Evolutionary conservation across 23 tunicate genomes (phyloP).

Genomic region (Oikopleura vanhoeffeni): DNA sequence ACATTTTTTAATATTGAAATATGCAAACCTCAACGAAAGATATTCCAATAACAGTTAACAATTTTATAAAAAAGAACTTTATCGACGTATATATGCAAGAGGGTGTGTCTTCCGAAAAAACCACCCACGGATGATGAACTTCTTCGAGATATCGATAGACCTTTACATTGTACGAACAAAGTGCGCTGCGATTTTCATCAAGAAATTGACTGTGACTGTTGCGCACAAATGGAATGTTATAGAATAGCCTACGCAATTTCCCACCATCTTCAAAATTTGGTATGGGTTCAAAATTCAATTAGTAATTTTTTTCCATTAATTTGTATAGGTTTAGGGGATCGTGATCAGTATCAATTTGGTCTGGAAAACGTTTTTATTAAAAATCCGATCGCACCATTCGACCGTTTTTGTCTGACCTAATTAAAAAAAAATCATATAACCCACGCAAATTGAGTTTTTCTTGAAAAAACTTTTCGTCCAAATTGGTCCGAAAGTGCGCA

Average conservation of each 20-base stretch:
- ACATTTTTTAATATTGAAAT: not conserved
- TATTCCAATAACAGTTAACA: not conserved
- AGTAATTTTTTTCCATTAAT: not conserved
- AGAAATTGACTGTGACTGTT: not conserved
- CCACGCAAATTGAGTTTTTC: too few relatives aligned
- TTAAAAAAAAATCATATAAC: too few relatives aligned
- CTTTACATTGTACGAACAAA: not conserved
- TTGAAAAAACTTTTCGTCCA: too few relatives aligned
- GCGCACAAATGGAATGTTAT: constrained; percentile 12
- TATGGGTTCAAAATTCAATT: not conserved
- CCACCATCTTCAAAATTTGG: not conserved
- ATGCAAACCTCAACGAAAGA: not conserved
- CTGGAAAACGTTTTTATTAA: not conserved
- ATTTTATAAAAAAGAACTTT: not conserved
- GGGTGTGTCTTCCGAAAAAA: not conserved
- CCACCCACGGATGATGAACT: not conserved
- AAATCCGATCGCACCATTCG: too few relatives aligned
- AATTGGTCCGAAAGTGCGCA: too few relatives aligned
- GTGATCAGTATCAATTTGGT: not conserved
- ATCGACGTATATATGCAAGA: not conserved
- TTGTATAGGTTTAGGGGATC: too few relatives aligned
- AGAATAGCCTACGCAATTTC: not conserved
- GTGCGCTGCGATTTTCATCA: not conserved
- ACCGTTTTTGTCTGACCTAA: too few relatives aligned
- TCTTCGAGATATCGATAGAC: not conserved